Percentiles rank a stretch among this genome's conserved stretches.
Evolutionary conservation across 2,113 vertebrate genomes (phyloP).

Genomic region (Condylura cristata): DNA sequence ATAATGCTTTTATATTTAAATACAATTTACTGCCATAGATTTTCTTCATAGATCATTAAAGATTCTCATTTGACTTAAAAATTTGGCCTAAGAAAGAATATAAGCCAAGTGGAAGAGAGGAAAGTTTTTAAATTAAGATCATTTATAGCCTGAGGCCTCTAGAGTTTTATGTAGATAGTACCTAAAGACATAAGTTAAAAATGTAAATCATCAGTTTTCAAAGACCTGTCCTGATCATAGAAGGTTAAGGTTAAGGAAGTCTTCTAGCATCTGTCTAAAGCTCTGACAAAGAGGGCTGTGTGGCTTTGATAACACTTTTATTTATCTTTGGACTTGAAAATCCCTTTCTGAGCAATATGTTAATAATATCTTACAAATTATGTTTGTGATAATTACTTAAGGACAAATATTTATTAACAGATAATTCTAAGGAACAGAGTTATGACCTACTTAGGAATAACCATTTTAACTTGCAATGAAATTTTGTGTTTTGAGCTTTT

Average conservation of each 20-base stretch:
- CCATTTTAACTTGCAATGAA: not conserved
- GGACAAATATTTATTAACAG: slow-evolving; percentile 15
- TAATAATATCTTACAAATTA: not conserved
- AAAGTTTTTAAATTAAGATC: not conserved
- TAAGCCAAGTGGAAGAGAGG: slow-evolving; percentile 35
- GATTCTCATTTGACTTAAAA: slow-evolving; percentile 54
- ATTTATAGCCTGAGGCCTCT: slow-evolving; percentile 16
- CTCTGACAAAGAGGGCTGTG: not conserved
- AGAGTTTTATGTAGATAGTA: slow-evolving; percentile 49
- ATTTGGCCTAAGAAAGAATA: slow-evolving; percentile 41
- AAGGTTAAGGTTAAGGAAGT: slow-evolving; percentile 7
- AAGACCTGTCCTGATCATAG: not conserved
- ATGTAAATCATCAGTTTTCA: not conserved
- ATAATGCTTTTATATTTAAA: slow-evolving; percentile 38
- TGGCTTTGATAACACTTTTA: slow-evolving; percentile 9
- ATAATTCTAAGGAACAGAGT: not conserved
- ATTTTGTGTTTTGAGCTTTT: not conserved
- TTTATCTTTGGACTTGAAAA: slow-evolving; percentile 31
- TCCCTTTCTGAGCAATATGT: not conserved
- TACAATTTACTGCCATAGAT: slow-evolving; percentile 29
- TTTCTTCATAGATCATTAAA: slow-evolving; percentile 20
- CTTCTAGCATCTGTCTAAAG: not conserved
- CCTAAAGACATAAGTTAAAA: slow-evolving; percentile 42
- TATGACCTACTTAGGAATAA: not conserved
- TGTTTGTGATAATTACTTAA: not conserved